Evolutionary conservation across 1,140 invertebrate genomes (phyloP).

Genomic region (Drosophila biarmipes): DNA sequence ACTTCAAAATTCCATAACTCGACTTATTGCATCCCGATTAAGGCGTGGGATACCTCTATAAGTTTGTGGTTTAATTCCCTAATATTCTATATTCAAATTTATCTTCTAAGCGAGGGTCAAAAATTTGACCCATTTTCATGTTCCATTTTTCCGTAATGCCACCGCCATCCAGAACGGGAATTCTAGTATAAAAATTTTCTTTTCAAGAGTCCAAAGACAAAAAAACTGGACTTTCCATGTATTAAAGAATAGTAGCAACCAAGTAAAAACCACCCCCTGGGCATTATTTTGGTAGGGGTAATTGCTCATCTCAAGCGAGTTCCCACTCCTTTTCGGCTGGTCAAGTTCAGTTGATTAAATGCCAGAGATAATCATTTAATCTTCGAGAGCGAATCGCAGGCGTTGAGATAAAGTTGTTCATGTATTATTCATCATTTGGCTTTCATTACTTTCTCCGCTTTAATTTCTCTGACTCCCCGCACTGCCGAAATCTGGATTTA

Average conservation of each 20-base stretch:
- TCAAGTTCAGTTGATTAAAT: slow-evolving; percentile 50
- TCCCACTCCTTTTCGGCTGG: slow-evolving; percentile 5
- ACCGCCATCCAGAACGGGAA: no score
- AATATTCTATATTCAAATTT: no score
- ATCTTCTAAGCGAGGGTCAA: no score
- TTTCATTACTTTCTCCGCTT: slow-evolving; percentile 45
- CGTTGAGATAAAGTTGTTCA: slow-evolving; percentile 61
- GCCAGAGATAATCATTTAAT: slow-evolving; percentile 77
- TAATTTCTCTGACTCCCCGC: slow-evolving; percentile 36
- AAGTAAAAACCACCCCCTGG: background rate
- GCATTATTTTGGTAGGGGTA: slow-evolving; percentile 8
- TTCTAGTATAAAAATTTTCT: no score
- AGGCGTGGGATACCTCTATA: no score
- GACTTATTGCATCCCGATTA: no score
- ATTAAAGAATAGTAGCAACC: background rate
- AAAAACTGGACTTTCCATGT: background rate
- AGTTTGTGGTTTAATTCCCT: no score
- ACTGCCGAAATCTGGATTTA: slow-evolving; percentile 64
- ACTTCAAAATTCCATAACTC: no score
- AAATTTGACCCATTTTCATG: no score
- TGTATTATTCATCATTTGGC: slow-evolving; percentile 72
- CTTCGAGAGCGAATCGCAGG: slow-evolving; percentile 40
- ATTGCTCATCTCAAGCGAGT: slow-evolving; percentile 20
- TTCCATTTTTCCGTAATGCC: no score
- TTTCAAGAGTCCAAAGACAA: no score